These are phyloP conservation scores for Metellina segmentata DNA, from an alignment of 2,888 invertebrate genomes.

Conservation along the genomic window DNA sequence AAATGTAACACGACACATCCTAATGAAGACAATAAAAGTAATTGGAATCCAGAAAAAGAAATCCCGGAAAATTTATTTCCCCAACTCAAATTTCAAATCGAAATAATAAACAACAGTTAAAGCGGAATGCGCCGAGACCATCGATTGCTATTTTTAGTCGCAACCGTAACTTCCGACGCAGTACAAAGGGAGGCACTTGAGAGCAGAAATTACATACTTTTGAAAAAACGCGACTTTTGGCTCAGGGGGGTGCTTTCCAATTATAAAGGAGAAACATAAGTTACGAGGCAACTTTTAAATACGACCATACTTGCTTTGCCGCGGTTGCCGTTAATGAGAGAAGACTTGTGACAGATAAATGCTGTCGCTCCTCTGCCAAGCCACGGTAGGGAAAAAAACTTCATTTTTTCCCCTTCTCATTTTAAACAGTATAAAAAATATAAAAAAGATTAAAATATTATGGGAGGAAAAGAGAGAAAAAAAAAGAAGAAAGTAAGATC, in stretches of 20 bases:
- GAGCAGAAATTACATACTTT: slow-evolving; percentile 56
- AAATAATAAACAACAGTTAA: slow-evolving; percentile 11
- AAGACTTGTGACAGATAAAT: slow-evolving; percentile 67
- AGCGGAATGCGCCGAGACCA: slow-evolving; percentile 9
- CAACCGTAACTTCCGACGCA: slow-evolving; percentile 42
- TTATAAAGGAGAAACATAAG: slow-evolving; percentile 58
- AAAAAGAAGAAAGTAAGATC: slow-evolving; percentile 55
- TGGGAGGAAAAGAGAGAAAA: background rate
- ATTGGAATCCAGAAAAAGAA: too few species aligned
- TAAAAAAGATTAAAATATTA: slow-evolving; percentile 14
- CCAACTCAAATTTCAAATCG: background rate
- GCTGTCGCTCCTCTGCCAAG: slow-evolving; percentile 31
- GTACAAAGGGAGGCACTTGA: slow-evolving; percentile 42
- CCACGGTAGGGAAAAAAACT: slow-evolving; percentile 19
- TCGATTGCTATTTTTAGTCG: slow-evolving; percentile 33
- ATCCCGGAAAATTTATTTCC: too few species aligned
- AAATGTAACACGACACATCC: too few species aligned
- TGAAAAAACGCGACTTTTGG: slow-evolving; percentile 43
- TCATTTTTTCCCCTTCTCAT: slow-evolving; percentile 1
- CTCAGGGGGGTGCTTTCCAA: slow-evolving; percentile 34
- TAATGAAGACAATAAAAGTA: too few species aligned
- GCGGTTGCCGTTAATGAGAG: slow-evolving; percentile 63
- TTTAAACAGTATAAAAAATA: slow-evolving; percentile 1
- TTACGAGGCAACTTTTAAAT: slow-evolving; percentile 67
- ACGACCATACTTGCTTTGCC: slow-evolving; percentile 30